These are phyloP conservation scores for Philereme vetulata DNA, from an alignment of 2,888 invertebrate species.

Conservation along the genomic window DNA sequence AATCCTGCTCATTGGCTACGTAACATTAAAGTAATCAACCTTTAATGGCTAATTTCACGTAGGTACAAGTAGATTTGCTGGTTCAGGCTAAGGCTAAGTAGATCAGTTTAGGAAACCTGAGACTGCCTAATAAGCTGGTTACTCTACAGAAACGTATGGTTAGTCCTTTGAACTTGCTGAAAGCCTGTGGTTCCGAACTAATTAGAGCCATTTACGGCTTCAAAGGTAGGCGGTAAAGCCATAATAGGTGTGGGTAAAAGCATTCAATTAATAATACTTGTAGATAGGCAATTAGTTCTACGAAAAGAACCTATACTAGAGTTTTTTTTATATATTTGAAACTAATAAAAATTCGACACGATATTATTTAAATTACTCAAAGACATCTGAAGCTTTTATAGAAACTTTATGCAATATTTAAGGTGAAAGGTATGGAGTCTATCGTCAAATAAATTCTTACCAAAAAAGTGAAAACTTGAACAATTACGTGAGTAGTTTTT, in stretches of 20 bases:
- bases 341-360: too few species aligned
- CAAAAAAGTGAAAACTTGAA: too few species aligned
- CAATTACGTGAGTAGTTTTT: too few species aligned
- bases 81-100: constrained; percentile 6
- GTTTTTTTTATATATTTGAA: too few species aligned
- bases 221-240: constrained; percentile 29
- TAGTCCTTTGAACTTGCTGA: constrained; percentile 50
- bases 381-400: too few species aligned
- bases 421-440: too few species aligned
- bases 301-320: too few species aligned
- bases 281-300: constrained; percentile 10
- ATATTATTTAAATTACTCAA: too few species aligned
- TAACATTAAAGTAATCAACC: neutral
- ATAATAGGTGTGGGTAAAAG: constrained; percentile 22
- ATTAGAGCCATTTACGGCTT: constrained; percentile 60
- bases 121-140: constrained; percentile 30
- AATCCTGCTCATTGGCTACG: neutral
- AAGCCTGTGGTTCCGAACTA: constrained; percentile 53
- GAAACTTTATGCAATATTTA: too few species aligned
- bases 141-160: constrained; percentile 43
- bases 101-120: constrained; percentile 14
- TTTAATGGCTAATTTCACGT: neutral
- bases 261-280: too few species aligned
- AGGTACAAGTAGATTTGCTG: neutral
- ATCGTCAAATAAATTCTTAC: too few species aligned